Evolutionary conservation across 2,888 invertebrate species (phyloP), one percentile per base, ranked within the genome.

Genomic region (Cerceris ruficornis): DNA sequence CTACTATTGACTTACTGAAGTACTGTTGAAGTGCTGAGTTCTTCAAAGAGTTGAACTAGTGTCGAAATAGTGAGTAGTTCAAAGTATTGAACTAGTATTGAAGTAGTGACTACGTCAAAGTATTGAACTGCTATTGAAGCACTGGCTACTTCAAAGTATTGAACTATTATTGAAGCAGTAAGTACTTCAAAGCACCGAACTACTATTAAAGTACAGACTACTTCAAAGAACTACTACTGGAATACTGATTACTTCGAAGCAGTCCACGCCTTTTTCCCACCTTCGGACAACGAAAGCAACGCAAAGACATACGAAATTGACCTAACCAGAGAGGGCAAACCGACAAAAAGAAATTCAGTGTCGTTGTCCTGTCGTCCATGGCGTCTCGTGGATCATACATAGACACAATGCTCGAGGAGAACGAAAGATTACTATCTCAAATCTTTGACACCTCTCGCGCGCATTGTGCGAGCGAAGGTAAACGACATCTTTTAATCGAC

Each of bases 371-470:
- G 41, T 49, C 13, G 52, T 41, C 7, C 39, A 15, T 59, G 52
- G 50, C 54, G 54, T 55, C 54, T 55, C n/a, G 74, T 28, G 73
- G 57, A 57, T 61, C 67, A 52, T 55, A 57, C 61, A 60, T 42
- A 14, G 74, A 54, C 75, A 74, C 76, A 74, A 75, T 75, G 75
- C 65, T 39, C 49, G 4, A 28, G 28, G 28, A 28, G 28, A 28
- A 46, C 17, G 52, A 7, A 65, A 66, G 77, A 77, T 75, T 13
- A 28, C 42, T 60, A 69, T 69, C 77, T n/a, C 9, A n/a, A 57
- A 75, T 69, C 76, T 50, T 52, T 61, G 67, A 68, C 68, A 57
- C 66, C 62, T 15, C 54, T 6, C 41, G 58, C 50, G 69, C 42
- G 65, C 64, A 69, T 77, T 75, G 69, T 75, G 49, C 39, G 7